Base-by-base conservation (phyloP, 2,888 invertebrate genomes). In the Euplexia lucipara region DNA sequence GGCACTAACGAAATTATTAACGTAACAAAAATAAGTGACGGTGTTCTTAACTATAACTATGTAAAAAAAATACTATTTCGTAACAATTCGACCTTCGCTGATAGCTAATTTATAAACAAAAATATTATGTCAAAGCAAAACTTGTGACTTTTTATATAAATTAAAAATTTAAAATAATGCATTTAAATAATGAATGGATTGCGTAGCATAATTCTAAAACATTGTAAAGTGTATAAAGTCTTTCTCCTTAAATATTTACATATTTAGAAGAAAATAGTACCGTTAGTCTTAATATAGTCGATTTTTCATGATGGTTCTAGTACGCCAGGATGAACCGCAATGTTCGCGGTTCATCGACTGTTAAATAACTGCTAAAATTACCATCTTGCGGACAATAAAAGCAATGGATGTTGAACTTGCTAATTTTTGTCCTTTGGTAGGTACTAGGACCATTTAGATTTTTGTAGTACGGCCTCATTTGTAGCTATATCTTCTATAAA, bases 171-270 rank as follows among this genome's bases (percentile, higher is more conserved):
- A 62, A 76, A 68, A 66, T 76, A 83, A 80, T 84, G 83, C 83
- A 88, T 83, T 84, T 81, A 84, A 85, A 78, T 65, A 82, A 79
- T 77, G 70, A 77, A 84, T 85, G 84, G 83, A 88, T 89, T 90
- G 93, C 94, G 95, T 95, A 94, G 92, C 88, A 92, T 92, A 89
- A 94, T 94, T 94, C 94, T 94, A 94, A 95, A 92, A 85, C 77
- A 84, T 86, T 93, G 94, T 95, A 94, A 92, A 93, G 80, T 94
- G 93, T 95, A 95, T 90, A 92, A 82, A 81, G 75, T 78, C 75
- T 73, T 83, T 74, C 72, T 47, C 76, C 70, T 72, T 74, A 73
- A 78, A 66, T 67, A 47, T 51, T 20, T 73, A 78, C 52, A 47
- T 60, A 63, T 67, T 61, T 81, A 70, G 79, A 60, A 45, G 79